phyloP scores from a whole-genome alignment of 2,113 vertebrate species.

The Protomyctophum bolini region DNA sequence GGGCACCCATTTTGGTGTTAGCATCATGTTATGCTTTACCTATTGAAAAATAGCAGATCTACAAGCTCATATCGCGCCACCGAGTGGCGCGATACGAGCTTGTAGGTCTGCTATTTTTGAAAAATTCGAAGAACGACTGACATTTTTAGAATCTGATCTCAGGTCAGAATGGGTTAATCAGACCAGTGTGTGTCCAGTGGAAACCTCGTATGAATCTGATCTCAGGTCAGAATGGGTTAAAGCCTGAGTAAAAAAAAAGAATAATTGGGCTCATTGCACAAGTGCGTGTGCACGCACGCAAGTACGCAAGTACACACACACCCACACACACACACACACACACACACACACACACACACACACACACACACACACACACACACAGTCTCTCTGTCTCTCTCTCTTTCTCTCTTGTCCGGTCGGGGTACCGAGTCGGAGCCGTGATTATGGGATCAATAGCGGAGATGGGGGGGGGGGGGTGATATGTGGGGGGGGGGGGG shows the following conservation, averaged over 20 bases:
- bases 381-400: slow-evolving; percentile 38
- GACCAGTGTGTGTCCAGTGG: too few species aligned
- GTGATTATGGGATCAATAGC: slow-evolving; percentile 83
- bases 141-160: too few species aligned
- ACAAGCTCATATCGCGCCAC: too few species aligned
- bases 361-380: slow-evolving; percentile 5
- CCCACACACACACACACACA: slow-evolving; percentile 23
- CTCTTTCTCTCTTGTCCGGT: slow-evolving; percentile 65
- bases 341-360: slow-evolving; percentile 11
- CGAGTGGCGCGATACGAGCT: too few species aligned
- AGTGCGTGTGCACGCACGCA: not conserved
- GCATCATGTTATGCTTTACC: too few species aligned
- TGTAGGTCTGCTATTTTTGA: too few species aligned
- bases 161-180: too few species aligned
- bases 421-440: slow-evolving; percentile 64
- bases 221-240: too few species aligned
- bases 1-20: too few species aligned
- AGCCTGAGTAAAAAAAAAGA: slow-evolving; percentile 62
- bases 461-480: slow-evolving; percentile 63
- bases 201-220: too few species aligned
- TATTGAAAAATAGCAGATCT: too few species aligned
- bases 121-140: too few species aligned
- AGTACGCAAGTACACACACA: not conserved
- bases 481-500: slow-evolving; percentile 61
- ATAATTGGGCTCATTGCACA: slow-evolving; percentile 63